Percentiles rank a stretch among this genome's conserved stretches.
Evolutionary conservation across 2,113 vertebrate species (phyloP).

Genomic region (Eublepharis macularius): DNA sequence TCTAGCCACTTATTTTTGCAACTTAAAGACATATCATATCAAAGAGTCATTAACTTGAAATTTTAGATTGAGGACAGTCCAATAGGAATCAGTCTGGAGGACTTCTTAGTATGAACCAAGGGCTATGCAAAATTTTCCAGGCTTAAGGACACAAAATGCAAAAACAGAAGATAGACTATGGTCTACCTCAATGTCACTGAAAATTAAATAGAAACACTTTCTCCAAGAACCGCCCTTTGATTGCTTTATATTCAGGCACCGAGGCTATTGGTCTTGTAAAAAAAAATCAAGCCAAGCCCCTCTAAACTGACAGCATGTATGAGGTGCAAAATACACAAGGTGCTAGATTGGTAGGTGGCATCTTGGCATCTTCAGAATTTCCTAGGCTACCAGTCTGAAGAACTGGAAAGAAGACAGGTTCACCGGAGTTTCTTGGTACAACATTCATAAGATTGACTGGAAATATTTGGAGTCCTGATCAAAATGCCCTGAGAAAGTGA

Average conservation of each 20-base stretch:
- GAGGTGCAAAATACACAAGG: background rate
- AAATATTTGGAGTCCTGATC: background rate
- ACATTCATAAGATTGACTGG: background rate
- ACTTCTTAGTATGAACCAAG: no score
- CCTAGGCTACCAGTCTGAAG: background rate
- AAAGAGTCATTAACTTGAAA: background rate
- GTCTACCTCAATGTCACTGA: background rate
- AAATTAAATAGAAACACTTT: accelerated
- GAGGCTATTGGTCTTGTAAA: background rate
- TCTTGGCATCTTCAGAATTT: background rate
- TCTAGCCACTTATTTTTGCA: background rate
- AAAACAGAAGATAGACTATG: background rate
- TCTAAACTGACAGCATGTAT: background rate
- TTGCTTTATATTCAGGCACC: background rate
- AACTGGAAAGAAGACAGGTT: background rate
- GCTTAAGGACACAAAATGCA: background rate
- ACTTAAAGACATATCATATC: background rate
- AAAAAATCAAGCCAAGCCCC: background rate
- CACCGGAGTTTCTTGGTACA: background rate
- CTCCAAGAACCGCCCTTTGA: background rate
- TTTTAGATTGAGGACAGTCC: background rate
- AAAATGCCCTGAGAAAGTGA: background rate
- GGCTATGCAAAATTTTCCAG: background rate
- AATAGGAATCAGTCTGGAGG: background rate
- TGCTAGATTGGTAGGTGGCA: background rate